phyloP scores from a whole-genome alignment of 2,797 vertebrate species.

The Schizopygopsis pylzovi region DNA sequence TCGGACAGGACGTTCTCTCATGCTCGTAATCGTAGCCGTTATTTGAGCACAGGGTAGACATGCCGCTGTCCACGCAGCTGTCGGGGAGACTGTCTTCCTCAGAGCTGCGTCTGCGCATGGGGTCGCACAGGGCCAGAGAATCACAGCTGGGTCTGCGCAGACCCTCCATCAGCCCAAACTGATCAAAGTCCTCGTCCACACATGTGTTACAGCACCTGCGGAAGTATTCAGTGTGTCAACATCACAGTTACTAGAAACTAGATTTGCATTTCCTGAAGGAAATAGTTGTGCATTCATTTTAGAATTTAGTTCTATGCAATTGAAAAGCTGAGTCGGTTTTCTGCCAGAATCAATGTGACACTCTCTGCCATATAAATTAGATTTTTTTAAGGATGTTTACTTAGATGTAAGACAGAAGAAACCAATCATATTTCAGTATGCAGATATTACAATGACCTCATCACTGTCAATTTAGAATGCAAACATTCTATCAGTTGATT shows the following conservation, averaged over 20 bases:
- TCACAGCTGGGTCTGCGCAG: conserved; percentile 69
- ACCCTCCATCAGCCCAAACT: conserved; percentile 53
- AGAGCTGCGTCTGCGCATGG: conserved; percentile 86
- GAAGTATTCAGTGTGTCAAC: conserved; percentile 3
- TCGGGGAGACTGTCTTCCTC: conserved; percentile 92
- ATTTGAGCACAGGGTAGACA: conserved; percentile 90
- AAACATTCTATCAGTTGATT: not conserved
- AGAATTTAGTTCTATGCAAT: not conserved
- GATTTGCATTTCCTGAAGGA: not conserved
- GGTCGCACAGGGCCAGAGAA: conserved; percentile 89
- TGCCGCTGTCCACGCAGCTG: conserved; percentile 93
- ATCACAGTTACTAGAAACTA: not conserved
- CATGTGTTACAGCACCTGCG: conserved; percentile 81
- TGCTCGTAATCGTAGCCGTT: conserved; percentile 90
- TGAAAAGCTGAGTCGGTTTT: not conserved
- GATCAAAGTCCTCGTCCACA: conserved; percentile 83
- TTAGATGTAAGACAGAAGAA: too few species aligned
- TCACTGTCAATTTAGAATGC: not conserved
- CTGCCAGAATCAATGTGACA: not conserved
- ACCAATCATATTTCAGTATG: not conserved
- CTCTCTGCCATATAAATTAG: not conserved
- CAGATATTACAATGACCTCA: not conserved
- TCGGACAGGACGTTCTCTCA: conserved; percentile 78
- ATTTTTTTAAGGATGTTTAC: not conserved
- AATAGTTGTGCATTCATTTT: not conserved